A percentile compares a stretch with the other conserved stretches of the same genome.
These are phyloP conservation scores for Danio rerio DNA, from an alignment of 2,113 vertebrate species.

Conservation along the genomic window DNA sequence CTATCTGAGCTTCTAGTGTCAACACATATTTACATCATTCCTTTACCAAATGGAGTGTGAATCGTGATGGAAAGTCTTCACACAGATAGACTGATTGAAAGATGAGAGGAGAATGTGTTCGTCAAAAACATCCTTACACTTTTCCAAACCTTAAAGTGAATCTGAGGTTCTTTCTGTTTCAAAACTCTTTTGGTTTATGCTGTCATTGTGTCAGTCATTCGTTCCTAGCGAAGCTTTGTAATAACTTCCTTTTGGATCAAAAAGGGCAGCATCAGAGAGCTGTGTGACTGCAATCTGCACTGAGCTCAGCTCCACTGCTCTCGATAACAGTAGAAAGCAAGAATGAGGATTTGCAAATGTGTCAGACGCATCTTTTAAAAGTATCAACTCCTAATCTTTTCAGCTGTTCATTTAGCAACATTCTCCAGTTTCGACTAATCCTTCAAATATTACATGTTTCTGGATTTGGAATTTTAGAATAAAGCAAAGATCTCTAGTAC, in stretches of 20 bases:
- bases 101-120: neutral
- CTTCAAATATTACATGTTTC: neutral
- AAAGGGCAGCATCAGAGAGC: conserved; percentile 6
- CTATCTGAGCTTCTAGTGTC: conserved; percentile 4
- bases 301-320: conserved; percentile 42
- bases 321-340: conserved; percentile 35
- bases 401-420: conserved; percentile 15
- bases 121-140: conserved; percentile 23
- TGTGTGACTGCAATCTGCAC: conserved; percentile 42
- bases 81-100: neutral
- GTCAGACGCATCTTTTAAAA: conserved; percentile 47
- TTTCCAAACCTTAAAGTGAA: conserved; percentile 11
- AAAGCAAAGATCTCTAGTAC: too few species aligned
- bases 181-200: conserved; percentile 30
- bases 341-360: conserved; percentile 38
- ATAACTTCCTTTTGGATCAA: conserved; percentile 37
- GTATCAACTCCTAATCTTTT: conserved; percentile 40
- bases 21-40: conserved; percentile 29
- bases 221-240: conserved; percentile 40
- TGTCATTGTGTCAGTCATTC: conserved; percentile 28
- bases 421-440: neutral
- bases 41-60: neutral
- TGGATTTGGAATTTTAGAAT: neutral
- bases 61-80: conserved; percentile 10
- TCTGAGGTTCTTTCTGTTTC: conserved; percentile 6